Percentiles rank a stretch among this genome's conserved stretches.
These are phyloP conservation scores for Troides helena DNA, from an alignment of 2,888 invertebrate genomes.

Conservation along the genomic window DNA sequence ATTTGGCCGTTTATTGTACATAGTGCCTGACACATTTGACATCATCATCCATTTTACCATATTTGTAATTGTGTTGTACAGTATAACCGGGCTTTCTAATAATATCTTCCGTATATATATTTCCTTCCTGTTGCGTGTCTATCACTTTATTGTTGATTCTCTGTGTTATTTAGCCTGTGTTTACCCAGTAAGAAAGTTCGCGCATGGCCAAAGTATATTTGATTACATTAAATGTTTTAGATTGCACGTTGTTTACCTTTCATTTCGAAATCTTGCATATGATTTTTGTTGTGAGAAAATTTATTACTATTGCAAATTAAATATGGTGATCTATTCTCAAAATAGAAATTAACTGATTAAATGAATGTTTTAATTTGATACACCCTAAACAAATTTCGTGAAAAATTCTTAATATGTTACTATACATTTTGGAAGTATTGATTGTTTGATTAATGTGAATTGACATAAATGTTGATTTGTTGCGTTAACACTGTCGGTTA, in stretches of 20 bases:
- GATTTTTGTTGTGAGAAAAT: conserved; percentile 61
- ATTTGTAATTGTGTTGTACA: conserved; percentile 52
- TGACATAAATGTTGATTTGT: conserved; percentile 12
- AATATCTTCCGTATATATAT: conserved; percentile 52
- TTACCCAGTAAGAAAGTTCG: conserved; percentile 47
- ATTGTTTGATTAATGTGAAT: conserved; percentile 2
- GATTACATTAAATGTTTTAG: conserved; percentile 71
- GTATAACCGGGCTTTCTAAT: conserved; percentile 55
- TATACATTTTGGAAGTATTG: neutral
- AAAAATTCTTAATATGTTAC: neutral
- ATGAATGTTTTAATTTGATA: conserved; percentile 3
- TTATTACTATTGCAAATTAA: conserved; percentile 54
- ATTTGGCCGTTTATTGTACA: conserved; percentile 34
- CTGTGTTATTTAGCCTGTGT: conserved; percentile 56
- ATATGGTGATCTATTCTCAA: conserved; percentile 46
- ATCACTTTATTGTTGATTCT: conserved; percentile 57
- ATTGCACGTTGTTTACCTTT: conserved; percentile 73
- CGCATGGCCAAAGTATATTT: conserved; percentile 75
- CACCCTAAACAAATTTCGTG: neutral
- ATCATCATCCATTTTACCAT: conserved; percentile 61
- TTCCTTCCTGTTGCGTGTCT: conserved; percentile 35
- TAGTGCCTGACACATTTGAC: conserved; percentile 54
- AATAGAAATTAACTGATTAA: conserved; percentile 11
- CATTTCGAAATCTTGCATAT: conserved; percentile 59
- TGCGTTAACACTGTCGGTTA: conserved; percentile 53